Evolutionary conservation across 2,797 vertebrate genomes (phyloP), one percentile per base, ranked within the genome.

Genomic region (Thripadectes ignobilis): DNA sequence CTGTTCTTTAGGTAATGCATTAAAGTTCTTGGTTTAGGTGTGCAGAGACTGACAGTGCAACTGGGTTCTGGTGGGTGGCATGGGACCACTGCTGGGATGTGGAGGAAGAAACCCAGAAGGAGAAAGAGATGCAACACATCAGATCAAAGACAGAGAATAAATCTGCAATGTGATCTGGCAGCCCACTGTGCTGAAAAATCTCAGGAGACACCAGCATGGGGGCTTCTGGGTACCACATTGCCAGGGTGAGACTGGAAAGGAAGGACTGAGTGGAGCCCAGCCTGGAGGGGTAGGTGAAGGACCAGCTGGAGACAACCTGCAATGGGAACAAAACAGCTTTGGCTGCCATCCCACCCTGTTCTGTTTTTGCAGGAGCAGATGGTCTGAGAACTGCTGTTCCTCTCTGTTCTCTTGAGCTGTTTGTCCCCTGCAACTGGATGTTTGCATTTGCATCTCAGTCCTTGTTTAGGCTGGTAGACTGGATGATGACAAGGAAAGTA

Each of bases 381-480:
- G 68, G 30, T 32, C 78, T 83, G 91, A 78, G 58, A 83, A 51
- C 78, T 83, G 68, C 57, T 62, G 63, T 46, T 75, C 51, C 8
- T 4, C 61, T 51, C 68, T 0, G 0, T 65, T 67, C 32, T 29
- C 68, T 74, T 21, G 10, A 27, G 43, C 62, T 83, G 52, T 30
- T 67, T 19, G 17, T 8, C 9, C 16, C n/a, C 18, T 17, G 22
- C 1, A 1, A 26, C 23, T 71, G 49, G 41, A 54, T 75, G 69
- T 90, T 93, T 94, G 80, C 0, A 0, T 90, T 93, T 2, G 2
- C 46, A 5, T 80, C 85, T 61, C n/a, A 26, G 88, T 32, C 66
- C 69, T 81, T 94, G 93, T 97, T 95, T 92, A 71, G 94, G 83
- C 95, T 94, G 63, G 52, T 67, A 82, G 55, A 22, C 20, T 20